Evolutionary conservation across 2,797 vertebrate species (phyloP), one percentile per base, ranked within the genome.

Genomic region (Pseudocheirus occidentalis): DNA sequence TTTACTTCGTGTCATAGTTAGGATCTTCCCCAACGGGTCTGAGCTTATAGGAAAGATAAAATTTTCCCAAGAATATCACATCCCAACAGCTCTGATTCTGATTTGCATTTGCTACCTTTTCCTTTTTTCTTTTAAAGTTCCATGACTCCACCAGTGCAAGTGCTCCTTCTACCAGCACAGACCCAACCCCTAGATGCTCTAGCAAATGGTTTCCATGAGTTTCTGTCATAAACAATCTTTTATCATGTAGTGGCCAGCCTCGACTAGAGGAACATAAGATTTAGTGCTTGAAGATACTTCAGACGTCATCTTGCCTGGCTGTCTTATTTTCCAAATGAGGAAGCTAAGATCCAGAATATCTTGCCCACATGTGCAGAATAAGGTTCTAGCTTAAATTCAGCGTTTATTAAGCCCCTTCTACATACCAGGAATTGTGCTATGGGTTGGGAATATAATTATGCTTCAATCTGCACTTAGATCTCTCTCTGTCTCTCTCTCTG

Each of bases 11-110:
- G 57, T 95, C 95, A 87, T 81, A 52, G 73, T 14, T 93, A 24
- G 52, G 96, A 95, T 46, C 90, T 96, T 96, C 40, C 62, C 94
- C 34, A 92, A 93, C 57, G n/a, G 92, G 59, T 94, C 93, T 93
- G 57, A 55, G 58, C 4, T 93, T 92, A 94, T 92, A 90, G 3
- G 18, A 81, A 95, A 89, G 90, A 94, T 94, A 40, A 93, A 95
- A 18, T 95, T 95, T 95, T 95, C 59, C 90, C 54, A 90, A 93
- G 62, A 95, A 95, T 95, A 73, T 21, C 14, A 93, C 62, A 56
- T 95, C 81, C 81, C 52, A 13, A 62, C 53, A n/a, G 31, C 29
- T 95, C 55, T 62, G 57, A 55, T 29, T 27, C 0, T 3, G 50
- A 91, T 2, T 94, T 93, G 4, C 27, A 53, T 9, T 91, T 93